These are phyloP conservation scores for Trematomus bernacchii DNA, from an alignment of 2,797 vertebrate species.

Conservation along the genomic window DNA sequence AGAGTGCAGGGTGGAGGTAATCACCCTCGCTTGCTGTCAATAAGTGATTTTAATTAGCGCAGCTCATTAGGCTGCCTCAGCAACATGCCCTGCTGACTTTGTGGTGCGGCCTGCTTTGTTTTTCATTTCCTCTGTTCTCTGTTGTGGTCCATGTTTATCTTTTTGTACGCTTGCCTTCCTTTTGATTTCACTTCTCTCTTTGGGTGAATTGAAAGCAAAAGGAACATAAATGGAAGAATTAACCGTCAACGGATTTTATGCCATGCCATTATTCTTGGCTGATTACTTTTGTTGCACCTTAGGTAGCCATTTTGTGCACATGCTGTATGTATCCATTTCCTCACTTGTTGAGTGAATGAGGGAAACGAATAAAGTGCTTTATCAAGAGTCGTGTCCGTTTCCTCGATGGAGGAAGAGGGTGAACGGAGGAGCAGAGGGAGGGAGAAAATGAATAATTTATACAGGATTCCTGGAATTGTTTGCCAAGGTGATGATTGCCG, in stretches of 20 bases:
- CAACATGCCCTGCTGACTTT: slow-evolving; percentile 73
- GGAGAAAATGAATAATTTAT: slow-evolving; percentile 88
- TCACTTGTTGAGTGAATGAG: slow-evolving; percentile 62
- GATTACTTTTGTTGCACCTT: slow-evolving; percentile 4
- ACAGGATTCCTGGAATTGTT: slow-evolving; percentile 89
- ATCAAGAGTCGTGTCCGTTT: slow-evolving; percentile 71
- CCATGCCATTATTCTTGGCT: background rate
- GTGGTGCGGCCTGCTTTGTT: slow-evolving; percentile 59
- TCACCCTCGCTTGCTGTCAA: slow-evolving; percentile 84
- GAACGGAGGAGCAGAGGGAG: slow-evolving; percentile 53
- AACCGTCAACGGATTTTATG: background rate
- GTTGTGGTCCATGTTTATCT: slow-evolving; percentile 54
- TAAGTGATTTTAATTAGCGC: slow-evolving; percentile 88
- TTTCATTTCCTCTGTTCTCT: slow-evolving; percentile 55
- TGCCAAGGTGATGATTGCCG: slow-evolving; percentile 88
- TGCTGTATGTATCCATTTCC: slow-evolving; percentile 45
- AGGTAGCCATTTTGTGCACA: slow-evolving; percentile 47
- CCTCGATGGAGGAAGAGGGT: slow-evolving; percentile 62
- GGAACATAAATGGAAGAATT: background rate
- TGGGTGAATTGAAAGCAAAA: slow-evolving; percentile 35
- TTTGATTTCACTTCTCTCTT: slow-evolving; percentile 38
- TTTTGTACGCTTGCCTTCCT: slow-evolving; percentile 14
- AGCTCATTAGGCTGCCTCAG: slow-evolving; percentile 84
- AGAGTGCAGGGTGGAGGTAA: slow-evolving; percentile 81
- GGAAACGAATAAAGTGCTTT: slow-evolving; percentile 61